Evolutionary conservation across 2,113 vertebrate species (phyloP), one percentile per base, ranked within the genome.

Genomic region (Sylvia atricapilla): DNA sequence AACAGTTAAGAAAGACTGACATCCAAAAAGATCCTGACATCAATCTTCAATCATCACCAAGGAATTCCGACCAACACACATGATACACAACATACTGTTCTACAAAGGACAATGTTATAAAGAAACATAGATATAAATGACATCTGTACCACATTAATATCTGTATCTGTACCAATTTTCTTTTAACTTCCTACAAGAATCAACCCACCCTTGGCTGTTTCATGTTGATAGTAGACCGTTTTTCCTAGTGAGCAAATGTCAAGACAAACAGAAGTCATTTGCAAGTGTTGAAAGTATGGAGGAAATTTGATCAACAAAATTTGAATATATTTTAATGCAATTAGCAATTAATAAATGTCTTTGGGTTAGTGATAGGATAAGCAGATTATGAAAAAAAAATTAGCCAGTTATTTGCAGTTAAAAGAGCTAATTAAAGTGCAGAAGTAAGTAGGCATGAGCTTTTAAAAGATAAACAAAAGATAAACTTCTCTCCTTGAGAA

Each of bases 231-330:
- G 21, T 49, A 81, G 41, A 46, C 60, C 20, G 90, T 75, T 62
- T 82, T 63, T 78, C 75, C 18, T 41, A 37, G 62, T 68, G 55
- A 95, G 79, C 63, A 90, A 84, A 80, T 85, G 30, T 63, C 11
- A 70, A 96, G 39, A 88, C 87, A 87, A 84, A 87, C 35, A 73
- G 75, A 84, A 84, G 56, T 62, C 43, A 77, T 87, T 79, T 92
- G 47, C 10, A 74, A 33, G 33, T 53, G 66, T 64, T 56, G 75
- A 87, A 95, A 94, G 33, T 69, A 52, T 72, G 58, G 23, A 78
- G 35, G 30, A 87, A 76, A 94, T 94, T 84, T 94, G 30, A 95
- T 52, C 35, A 44, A 27, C 30, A 53, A 30, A 68, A 52, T 88
- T 3, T 66, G 30, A 92, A 91, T 77, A 35, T 56, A 76, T 80